These are phyloP conservation scores for Tragulus kanchil DNA, from an alignment of 2,113 vertebrate species.

Conservation along the genomic window DNA sequence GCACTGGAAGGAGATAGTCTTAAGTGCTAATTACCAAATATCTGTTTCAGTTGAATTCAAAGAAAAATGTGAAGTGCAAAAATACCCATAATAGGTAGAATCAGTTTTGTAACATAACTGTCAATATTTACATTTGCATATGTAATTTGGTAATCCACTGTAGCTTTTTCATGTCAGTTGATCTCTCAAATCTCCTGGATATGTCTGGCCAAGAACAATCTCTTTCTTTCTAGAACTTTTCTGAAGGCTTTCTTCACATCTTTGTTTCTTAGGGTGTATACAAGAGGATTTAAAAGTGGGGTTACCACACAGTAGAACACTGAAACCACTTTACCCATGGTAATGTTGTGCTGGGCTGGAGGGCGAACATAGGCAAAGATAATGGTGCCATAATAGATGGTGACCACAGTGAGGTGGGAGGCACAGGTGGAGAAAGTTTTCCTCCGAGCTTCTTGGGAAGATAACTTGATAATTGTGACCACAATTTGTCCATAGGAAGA, in stretches of 20 bases:
- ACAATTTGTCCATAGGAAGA: conserved; percentile 62
- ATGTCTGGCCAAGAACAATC: background rate
- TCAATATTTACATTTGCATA: background rate
- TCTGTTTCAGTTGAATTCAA: background rate
- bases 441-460: conserved; percentile 22
- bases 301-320: conserved; percentile 74
- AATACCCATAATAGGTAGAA: background rate
- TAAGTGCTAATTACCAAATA: background rate
- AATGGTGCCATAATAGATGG: conserved; percentile 75
- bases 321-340: conserved; percentile 58
- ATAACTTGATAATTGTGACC: conserved; percentile 44
- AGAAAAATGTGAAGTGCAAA: background rate
- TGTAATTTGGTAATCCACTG: background rate
- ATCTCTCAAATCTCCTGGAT: background rate
- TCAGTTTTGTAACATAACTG: background rate
- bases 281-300: conserved; percentile 66
- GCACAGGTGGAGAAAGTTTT: conserved; percentile 73
- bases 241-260: conserved; percentile 54
- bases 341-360: conserved; percentile 65
- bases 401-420: conserved; percentile 69
- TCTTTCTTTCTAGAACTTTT: conserved; percentile 44
- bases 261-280: conserved; percentile 73
- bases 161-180: background rate
- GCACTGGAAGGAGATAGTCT: background rate
- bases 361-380: conserved; percentile 70